These are phyloP conservation scores for Eulemur macaco DNA, from an alignment of 2,113 vertebrate genomes.

Conservation along the genomic window DNA sequence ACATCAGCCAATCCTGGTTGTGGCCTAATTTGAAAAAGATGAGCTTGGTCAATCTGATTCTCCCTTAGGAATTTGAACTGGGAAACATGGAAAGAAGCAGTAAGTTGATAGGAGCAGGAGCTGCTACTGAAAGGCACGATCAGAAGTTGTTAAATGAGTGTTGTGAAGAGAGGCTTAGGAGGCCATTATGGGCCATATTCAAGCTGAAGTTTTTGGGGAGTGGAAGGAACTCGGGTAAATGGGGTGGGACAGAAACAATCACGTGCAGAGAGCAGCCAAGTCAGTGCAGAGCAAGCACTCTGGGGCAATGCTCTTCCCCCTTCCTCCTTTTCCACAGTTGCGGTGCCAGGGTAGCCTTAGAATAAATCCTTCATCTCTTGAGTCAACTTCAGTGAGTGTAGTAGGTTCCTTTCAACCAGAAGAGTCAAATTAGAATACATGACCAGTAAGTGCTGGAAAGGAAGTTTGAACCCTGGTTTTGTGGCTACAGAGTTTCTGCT, in stretches of 20 bases:
- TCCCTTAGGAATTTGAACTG: constrained; percentile 2
- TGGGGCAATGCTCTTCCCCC: not conserved
- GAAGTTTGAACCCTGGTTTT: not conserved
- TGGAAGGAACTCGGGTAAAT: not conserved
- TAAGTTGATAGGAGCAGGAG: not conserved
- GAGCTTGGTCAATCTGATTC: not conserved
- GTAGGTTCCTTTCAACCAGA: not conserved
- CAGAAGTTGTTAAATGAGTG: not conserved
- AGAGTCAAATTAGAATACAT: not conserved
- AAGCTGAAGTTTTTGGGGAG: not conserved
- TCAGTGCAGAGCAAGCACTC: not conserved
- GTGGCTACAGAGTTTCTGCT: not conserved
- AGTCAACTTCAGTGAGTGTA: not conserved
- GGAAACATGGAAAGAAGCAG: not conserved
- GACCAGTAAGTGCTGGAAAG: not conserved
- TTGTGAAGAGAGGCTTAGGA: not conserved
- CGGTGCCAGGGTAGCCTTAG: not conserved
- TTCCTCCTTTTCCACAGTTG: not conserved
- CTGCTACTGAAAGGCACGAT: not conserved
- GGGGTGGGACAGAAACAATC: not conserved
- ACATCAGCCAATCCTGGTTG: not conserved
- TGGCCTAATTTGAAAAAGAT: constrained; percentile 14
- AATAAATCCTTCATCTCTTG: constrained; percentile 19
- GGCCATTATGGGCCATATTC: not conserved
- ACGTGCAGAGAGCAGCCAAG: not conserved